Base-by-base conservation (phyloP, 2,888 invertebrate species). In the Apomyelois bistriatella region DNA sequence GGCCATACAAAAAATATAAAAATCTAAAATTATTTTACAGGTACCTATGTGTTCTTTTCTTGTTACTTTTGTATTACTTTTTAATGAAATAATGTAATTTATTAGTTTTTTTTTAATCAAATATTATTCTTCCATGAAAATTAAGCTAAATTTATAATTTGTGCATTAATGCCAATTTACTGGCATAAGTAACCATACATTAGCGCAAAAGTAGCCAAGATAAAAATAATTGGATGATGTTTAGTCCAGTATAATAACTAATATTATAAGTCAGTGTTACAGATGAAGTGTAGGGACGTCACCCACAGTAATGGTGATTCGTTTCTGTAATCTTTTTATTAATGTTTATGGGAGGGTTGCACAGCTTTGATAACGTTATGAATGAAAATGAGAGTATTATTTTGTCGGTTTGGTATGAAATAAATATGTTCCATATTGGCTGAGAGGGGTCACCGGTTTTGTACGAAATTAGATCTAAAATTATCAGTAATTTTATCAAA, bases 281-380 rank as follows among this genome's bases (percentile, higher is more conserved):
- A 32, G 32, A 32, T 46, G 46, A 46, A 46, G 46, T 43, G 30
- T 40, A 40, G 41, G 49, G 41, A 40, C 48, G 46, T 53, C 41
- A 49, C 52, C 40, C 15, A 35, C 36, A 43, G 35, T 53, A 46
- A 53, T 46, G 48, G 42, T 17, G 40, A 53, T 54, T 54, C 50
- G 41, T 55, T 51, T 16, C 48, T 50, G 46, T 54, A 56, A 54
- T 56, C 55, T 52, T 43, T 50, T 53, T 54, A 54, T 53, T 56
- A 54, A 57, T 49, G 49, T 54, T 56, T 46, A 57, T 55, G 49
- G 40, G 48, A 22, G 43, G 58, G 52, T 52, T 58, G 58, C 43
- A 47, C 38, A 16, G 38, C 28, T 46, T 47, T 55, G 59, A 59
- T 59, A 57, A 54, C 52, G 52, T 54, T 59, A 52, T 58, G 55